Percentiles rank a stretch among this genome's conserved stretches.
Evolutionary conservation across 2,888 invertebrate species (phyloP).

Genomic region (Psococerastis gibbosa): DNA sequence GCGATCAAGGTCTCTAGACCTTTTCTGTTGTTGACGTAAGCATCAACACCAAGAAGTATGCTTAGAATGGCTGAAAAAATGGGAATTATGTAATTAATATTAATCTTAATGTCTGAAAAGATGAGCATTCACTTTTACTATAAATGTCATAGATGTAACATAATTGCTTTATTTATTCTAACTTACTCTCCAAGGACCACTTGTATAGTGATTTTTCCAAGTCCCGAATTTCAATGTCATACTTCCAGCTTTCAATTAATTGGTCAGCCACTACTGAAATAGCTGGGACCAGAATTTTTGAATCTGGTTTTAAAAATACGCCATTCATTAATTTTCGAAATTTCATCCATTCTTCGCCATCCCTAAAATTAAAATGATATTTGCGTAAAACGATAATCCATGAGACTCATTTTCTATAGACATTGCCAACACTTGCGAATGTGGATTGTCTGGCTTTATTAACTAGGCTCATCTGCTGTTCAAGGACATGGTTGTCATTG

Average conservation of each 20-base stretch:
- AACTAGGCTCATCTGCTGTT: too few relatives aligned
- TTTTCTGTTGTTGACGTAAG: conserved; percentile 18
- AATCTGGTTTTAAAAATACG: conserved; percentile 43
- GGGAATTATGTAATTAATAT: too few relatives aligned
- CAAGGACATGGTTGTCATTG: too few relatives aligned
- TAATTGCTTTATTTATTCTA: too few relatives aligned
- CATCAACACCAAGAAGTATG: conserved; percentile 29
- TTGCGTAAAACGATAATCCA: too few relatives aligned
- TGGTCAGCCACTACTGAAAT: conserved; percentile 34
- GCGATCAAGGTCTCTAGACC: conserved; percentile 29
- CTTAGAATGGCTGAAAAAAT: conserved; percentile 34
- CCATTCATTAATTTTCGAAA: conserved; percentile 55
- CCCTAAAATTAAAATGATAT: conserved; percentile 27
- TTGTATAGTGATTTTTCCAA: conserved; percentile 53
- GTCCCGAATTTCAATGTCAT: conserved; percentile 27
- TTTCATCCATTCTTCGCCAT: conserved; percentile 62
- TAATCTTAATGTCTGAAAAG: too few relatives aligned
- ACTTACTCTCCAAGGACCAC: conserved; percentile 58
- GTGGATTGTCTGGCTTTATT: too few relatives aligned
- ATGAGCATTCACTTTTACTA: too few relatives aligned
- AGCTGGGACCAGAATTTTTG: conserved; percentile 34
- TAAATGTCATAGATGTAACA: too few relatives aligned
- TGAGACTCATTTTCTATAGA: too few relatives aligned
- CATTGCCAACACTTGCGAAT: too few relatives aligned
- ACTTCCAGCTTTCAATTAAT: conserved; percentile 34